Percentiles rank a stretch among this genome's conserved stretches.
Evolutionary conservation across 2,888 invertebrate species (phyloP).

Genomic region (Caenorhabditis afra): DNA sequence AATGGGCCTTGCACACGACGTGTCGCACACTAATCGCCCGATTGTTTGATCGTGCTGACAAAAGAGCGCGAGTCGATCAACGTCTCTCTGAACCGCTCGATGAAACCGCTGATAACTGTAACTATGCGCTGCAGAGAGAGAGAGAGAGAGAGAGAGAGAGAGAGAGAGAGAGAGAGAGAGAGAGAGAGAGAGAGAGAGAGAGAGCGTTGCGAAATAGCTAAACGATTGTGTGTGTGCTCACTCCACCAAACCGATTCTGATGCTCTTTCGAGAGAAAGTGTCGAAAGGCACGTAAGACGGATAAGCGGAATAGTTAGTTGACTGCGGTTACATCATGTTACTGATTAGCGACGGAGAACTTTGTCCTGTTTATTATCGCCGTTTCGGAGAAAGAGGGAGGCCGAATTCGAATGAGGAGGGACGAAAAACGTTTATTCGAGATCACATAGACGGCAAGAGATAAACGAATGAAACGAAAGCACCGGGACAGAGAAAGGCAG

Average conservation of each 20-base stretch:
- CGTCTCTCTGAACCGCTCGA: constrained; percentile 25
- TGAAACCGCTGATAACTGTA: constrained; percentile 27
- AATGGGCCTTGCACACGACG: not conserved
- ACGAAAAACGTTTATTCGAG: constrained; percentile 24
- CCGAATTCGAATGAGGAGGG: not conserved
- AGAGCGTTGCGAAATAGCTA: constrained; percentile 12
- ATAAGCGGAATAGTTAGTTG: constrained; percentile 8
- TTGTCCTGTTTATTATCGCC: constrained; percentile 8
- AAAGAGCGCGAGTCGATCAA: constrained; percentile 18
- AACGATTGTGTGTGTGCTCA: not conserved
- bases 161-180: too few species aligned
- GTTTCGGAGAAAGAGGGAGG: not conserved
- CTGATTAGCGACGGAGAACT: constrained; percentile 23
- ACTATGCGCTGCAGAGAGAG: constrained; percentile 20
- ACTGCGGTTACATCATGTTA: constrained; percentile 12
- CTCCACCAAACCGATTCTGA: not conserved
- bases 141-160: too few species aligned
- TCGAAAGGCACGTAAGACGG: too few species aligned
- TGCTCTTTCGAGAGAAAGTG: not conserved
- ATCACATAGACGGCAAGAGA: too few species aligned
- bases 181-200: too few species aligned
- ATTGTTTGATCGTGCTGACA: constrained; percentile 34
- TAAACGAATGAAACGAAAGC: not conserved
- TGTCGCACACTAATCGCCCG: constrained; percentile 20
- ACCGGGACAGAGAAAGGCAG: not conserved